A percentile compares a stretch with the other conserved stretches of the same genome.
Evolutionary conservation across 2,113 vertebrate genomes (phyloP).

Genomic region (Thamnophis sirtalis): DNA sequence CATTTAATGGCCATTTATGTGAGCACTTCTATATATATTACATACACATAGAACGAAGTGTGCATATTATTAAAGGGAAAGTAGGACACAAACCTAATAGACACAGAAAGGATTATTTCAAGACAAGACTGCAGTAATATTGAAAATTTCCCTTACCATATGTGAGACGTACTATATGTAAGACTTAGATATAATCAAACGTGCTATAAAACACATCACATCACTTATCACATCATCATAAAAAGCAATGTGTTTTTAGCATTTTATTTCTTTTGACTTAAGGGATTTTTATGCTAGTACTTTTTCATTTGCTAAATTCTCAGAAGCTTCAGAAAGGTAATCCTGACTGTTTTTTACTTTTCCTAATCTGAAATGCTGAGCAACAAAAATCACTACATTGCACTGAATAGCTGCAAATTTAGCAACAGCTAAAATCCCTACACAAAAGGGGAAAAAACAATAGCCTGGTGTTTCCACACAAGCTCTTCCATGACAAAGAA

Average conservation of each 20-base stretch:
- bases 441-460: background rate
- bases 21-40: too few species aligned
- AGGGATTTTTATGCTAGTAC: background rate
- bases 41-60: background rate
- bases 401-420: background rate
- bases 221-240: background rate
- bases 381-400: background rate
- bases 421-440: background rate
- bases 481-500: background rate
- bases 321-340: background rate
- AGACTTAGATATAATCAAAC: background rate
- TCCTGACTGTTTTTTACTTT: background rate
- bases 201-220: background rate
- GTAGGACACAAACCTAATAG: background rate
- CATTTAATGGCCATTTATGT: too few species aligned
- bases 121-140: background rate
- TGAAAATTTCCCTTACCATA: background rate
- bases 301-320: background rate
- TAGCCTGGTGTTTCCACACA: background rate
- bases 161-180: background rate
- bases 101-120: background rate
- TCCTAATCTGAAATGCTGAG: background rate
- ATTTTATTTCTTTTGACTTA: background rate
- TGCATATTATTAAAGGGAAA: background rate
- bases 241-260: background rate